These are phyloP conservation scores for Darevskia mixta DNA, from an alignment of 2,797 vertebrate genomes.

Conservation along the genomic window DNA sequence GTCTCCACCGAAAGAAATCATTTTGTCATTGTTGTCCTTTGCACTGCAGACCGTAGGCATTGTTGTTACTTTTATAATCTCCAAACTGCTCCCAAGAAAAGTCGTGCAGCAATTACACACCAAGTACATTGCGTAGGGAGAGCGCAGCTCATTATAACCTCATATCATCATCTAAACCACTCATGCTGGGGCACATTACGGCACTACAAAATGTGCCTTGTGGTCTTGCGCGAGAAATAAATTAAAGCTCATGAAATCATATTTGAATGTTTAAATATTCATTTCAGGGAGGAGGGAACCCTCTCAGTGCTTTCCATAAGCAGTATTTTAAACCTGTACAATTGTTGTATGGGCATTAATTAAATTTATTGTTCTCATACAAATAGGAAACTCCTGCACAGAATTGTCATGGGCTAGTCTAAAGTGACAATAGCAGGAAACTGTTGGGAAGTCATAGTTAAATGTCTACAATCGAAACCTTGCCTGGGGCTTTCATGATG, in stretches of 20 bases:
- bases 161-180: constrained; percentile 62
- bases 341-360: constrained; percentile 74
- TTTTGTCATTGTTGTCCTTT: constrained; percentile 46
- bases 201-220: constrained; percentile 59
- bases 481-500: constrained; percentile 17
- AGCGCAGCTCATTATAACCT: constrained; percentile 65
- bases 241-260: constrained; percentile 67
- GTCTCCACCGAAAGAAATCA: constrained; percentile 28
- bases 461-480: constrained; percentile 16
- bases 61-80: constrained; percentile 61
- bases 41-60: constrained; percentile 6
- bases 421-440: constrained; percentile 51
- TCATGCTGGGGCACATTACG: constrained; percentile 63
- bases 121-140: constrained; percentile 59
- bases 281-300: constrained; percentile 45
- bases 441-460: constrained; percentile 16
- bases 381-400: constrained; percentile 48
- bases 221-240: constrained; percentile 63
- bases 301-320: constrained; percentile 58
- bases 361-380: constrained; percentile 73
- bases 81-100: constrained; percentile 62
- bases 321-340: constrained; percentile 68
- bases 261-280: constrained; percentile 76
- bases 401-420: constrained; percentile 57
- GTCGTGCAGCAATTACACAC: constrained; percentile 61